phyloP scores from a whole-genome alignment of 1,140 invertebrate genomes.

The Ladona fulva region DNA sequence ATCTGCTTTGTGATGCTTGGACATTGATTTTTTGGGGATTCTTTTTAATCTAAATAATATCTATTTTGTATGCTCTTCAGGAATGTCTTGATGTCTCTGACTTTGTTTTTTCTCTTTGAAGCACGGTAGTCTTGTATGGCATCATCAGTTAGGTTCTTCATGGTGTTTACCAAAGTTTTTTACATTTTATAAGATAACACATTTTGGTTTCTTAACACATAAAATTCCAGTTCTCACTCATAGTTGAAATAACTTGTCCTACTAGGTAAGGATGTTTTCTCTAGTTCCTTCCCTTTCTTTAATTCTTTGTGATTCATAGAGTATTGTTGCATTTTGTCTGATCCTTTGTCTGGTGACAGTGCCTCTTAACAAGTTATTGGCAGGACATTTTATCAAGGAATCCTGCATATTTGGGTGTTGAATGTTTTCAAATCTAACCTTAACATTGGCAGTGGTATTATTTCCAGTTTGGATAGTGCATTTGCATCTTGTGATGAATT shows the following conservation, averaged over 20 bases:
- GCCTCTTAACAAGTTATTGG: too few species aligned
- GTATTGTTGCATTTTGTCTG: constrained; percentile 1
- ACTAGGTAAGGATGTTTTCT: background rate
- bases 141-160: background rate
- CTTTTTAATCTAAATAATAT: constrained; percentile 12
- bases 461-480: background rate
- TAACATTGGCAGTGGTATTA: background rate
- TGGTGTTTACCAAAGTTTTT: too few species aligned
- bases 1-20: constrained; percentile 11
- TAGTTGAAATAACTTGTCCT: background rate
- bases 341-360: background rate
- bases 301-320: background rate
- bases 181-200: too few species aligned
- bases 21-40: background rate
- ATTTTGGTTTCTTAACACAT: too few species aligned
- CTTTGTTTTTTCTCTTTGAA: background rate
- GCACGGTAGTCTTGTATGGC: background rate
- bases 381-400: too few species aligned
- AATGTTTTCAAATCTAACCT: background rate
- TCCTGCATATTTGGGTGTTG: background rate
- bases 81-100: background rate
- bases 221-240: background rate
- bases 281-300: background rate
- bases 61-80: background rate
- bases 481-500: background rate